Conservation (phyloP, 2,113 vertebrate species). For the Mohoua ochrocephala region DNA sequence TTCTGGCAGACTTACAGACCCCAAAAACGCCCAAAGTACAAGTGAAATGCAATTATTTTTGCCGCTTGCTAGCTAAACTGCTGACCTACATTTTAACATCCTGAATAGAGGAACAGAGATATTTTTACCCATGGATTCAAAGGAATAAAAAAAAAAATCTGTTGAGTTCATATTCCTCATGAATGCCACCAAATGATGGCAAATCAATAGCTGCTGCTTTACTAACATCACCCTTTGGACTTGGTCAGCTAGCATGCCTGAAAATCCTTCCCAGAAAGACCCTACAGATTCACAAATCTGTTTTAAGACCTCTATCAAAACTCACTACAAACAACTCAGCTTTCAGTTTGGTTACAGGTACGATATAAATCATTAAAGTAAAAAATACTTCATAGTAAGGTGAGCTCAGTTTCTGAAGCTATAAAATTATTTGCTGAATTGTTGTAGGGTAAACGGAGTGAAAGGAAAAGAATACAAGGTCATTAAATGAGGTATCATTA, state of each 20-base stretch:
- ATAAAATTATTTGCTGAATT: not conserved
- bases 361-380: not conserved
- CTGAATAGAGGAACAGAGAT: not conserved
- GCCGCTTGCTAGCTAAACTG: not conserved
- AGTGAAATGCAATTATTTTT: conserved; percentile 22
- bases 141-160: not conserved
- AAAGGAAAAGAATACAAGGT: not conserved
- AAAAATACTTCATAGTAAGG: not conserved
- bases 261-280: conserved; percentile 7
- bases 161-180: not conserved
- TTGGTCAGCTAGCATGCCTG: not conserved
- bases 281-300: not conserved
- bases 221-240: not conserved
- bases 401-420: not conserved
- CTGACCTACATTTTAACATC: conserved; percentile 15
- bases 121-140: not conserved
- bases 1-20: not conserved
- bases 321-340: not conserved
- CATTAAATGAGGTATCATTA: not conserved
- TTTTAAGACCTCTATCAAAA: not conserved
- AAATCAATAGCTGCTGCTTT: not conserved
- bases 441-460: not conserved
- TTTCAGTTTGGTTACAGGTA: not conserved
- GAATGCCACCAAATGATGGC: not conserved
- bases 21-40: not conserved